These are phyloP conservation scores for Anser brachyrhynchus DNA, from an alignment of 2,113 vertebrate species.

Conservation along the genomic window DNA sequence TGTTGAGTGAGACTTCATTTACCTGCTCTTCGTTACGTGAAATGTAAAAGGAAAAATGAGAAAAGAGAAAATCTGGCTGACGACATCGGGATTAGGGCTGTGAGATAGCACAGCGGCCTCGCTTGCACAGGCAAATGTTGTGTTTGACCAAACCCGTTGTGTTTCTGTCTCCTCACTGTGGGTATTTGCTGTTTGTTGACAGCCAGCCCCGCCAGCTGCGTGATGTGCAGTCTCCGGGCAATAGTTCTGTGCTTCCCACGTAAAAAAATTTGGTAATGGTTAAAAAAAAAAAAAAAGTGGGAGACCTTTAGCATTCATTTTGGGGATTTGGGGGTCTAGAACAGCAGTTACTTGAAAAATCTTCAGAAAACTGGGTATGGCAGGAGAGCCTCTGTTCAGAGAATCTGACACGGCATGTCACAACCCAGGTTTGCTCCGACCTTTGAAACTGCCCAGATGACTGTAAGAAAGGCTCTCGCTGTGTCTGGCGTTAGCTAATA, in stretches of 20 bases:
- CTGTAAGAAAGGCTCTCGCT: background rate
- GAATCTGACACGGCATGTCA: background rate
- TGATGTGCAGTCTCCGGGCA: background rate
- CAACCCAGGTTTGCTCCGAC: background rate
- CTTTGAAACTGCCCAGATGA: slow-evolving; percentile 23
- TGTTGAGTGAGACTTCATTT: background rate
- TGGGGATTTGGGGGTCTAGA: background rate
- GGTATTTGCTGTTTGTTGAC: background rate
- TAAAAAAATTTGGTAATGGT: background rate
- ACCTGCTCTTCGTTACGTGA: background rate
- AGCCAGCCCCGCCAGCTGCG: background rate
- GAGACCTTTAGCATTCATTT: background rate
- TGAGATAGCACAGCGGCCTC: background rate
- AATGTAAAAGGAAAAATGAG: background rate
- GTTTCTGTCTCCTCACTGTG: background rate
- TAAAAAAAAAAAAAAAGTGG: background rate
- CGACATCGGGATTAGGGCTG: background rate
- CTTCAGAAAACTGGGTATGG: background rate
- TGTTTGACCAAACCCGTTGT: background rate
- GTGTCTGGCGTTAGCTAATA: background rate
- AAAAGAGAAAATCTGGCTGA: background rate
- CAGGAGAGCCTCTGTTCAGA: background rate
- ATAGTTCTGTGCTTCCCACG: background rate
- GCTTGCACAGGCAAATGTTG: background rate
- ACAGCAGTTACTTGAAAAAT: background rate